phyloP scores from a whole-genome alignment of 2,888 invertebrate species.

The Thysanoteuthis rhombus region DNA sequence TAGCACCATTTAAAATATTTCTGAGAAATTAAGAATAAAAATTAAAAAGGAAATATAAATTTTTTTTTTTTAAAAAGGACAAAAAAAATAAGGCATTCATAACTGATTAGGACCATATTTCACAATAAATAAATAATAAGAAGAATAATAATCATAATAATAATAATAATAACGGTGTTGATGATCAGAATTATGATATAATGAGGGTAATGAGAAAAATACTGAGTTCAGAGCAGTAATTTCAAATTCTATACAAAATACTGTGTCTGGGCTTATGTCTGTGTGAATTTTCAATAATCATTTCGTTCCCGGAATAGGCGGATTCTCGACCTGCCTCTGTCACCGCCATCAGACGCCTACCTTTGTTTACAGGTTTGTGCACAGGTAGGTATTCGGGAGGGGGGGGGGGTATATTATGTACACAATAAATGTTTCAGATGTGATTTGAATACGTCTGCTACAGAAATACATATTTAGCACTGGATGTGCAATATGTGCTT shows the following conservation, averaged over 20 bases:
- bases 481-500: too few species aligned
- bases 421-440: too few species aligned
- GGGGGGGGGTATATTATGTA: too few species aligned
- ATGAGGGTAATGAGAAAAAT: neutral
- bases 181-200: neutral
- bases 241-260: neutral
- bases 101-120: neutral
- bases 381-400: too few species aligned
- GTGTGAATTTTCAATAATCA: neutral
- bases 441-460: too few species aligned
- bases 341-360: neutral
- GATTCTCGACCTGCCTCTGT: neutral
- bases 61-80: neutral
- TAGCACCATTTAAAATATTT: neutral
- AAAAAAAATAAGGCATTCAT: neutral
- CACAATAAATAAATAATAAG: neutral
- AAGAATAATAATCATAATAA: neutral
- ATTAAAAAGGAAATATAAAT: neutral
- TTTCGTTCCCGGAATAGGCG: neutral
- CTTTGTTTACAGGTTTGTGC: neutral
- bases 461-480: too few species aligned
- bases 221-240: neutral
- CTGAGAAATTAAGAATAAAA: neutral
- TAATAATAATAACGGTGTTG: neutral
- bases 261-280: neutral